Conservation (phyloP, 2,797 vertebrate species). For the Rhinoraja longicauda region DNA sequence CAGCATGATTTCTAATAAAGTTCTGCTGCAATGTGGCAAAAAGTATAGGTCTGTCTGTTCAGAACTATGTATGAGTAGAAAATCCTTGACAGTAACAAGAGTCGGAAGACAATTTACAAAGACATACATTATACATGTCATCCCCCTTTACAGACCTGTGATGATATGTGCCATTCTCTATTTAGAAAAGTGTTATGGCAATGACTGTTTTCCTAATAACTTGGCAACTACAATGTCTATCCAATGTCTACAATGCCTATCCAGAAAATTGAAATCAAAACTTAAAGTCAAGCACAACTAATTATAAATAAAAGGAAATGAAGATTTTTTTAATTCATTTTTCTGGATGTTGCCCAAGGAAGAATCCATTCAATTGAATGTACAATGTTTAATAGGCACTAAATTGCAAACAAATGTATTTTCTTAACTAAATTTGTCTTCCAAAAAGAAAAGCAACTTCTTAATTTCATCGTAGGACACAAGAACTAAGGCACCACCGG, state of each 20-base stretch:
- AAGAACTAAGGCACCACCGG: conserved; percentile 51
- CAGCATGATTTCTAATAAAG: not conserved
- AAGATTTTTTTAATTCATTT: not conserved
- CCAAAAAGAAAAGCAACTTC: conserved; percentile 42
- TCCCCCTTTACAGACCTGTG: not conserved
- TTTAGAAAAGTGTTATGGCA: not conserved
- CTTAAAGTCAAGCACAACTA: not conserved
- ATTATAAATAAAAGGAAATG: not conserved
- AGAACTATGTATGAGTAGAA: not conserved
- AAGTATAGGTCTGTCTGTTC: not conserved
- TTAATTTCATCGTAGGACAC: conserved; percentile 54
- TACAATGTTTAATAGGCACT: not conserved
- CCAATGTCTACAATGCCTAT: not conserved
- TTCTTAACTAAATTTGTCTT: not conserved
- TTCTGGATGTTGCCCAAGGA: not conserved
- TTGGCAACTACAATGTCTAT: not conserved
- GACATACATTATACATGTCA: not conserved
- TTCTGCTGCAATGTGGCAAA: not conserved
- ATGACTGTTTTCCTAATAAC: not conserved
- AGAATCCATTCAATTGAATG: not conserved
- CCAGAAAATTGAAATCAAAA: not conserved
- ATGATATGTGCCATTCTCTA: not conserved
- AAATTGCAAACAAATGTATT: not conserved
- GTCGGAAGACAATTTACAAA: not conserved
- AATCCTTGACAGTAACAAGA: not conserved